Percentiles rank a stretch among this genome's conserved stretches.
Conservation (phyloP, 2,797 vertebrate species). For the Thunnus albacares region DNA sequence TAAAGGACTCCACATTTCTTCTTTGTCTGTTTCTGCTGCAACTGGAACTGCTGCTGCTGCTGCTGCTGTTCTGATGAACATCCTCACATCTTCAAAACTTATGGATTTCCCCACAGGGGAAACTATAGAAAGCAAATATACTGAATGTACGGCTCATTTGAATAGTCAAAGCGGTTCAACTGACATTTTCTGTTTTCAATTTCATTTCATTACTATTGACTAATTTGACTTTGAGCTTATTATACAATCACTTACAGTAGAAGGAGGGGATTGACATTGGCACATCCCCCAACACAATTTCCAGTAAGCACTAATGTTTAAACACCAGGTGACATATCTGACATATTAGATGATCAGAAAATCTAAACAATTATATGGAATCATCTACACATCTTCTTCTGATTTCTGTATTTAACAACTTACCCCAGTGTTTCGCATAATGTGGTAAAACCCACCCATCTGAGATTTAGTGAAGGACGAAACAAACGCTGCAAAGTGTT, state of each 20-base stretch:
- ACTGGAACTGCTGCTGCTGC: neutral
- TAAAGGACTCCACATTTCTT: constrained; percentile 3
- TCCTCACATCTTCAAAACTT: neutral
- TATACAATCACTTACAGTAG: neutral
- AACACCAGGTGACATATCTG: neutral
- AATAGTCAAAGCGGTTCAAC: constrained; percentile 17
- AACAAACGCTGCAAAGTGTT: neutral
- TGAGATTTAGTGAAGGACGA: neutral
- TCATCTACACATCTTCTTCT: neutral
- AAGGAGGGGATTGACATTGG: neutral
- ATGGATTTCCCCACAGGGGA: neutral
- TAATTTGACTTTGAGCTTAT: neutral
- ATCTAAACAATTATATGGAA: neutral
- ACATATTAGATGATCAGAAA: neutral
- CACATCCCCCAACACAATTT: too few species aligned
- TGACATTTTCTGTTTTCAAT: constrained; percentile 38
- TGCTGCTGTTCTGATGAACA: neutral
- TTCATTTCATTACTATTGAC: neutral
- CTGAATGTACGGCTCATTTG: constrained; percentile 20
- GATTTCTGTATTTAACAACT: neutral
- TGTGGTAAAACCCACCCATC: neutral
- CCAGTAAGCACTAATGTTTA: neutral
- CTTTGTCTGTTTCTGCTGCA: neutral
- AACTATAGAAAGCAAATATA: neutral
- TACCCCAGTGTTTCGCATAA: neutral